Evolutionary conservation across 2,113 vertebrate genomes (phyloP), one percentile per base, ranked within the genome.

Genomic region (Dromas ardeola): DNA sequence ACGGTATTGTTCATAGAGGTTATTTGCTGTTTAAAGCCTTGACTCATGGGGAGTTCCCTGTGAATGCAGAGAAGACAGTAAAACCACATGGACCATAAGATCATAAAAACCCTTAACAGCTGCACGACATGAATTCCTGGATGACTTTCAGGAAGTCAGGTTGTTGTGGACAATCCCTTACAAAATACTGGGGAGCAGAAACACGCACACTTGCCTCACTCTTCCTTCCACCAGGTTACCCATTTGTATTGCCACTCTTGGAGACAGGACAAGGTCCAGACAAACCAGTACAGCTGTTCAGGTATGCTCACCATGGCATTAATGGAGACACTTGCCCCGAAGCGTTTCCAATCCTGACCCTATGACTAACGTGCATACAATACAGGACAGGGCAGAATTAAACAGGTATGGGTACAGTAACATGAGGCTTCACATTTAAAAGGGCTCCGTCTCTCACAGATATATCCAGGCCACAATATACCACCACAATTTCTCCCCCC

Each of bases 131-230:
- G 59, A 85, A 77, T 70, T 66, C 55, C n/a, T 59, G n/a, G n/a
- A 34, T 73, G 27, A 79, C 36, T 86, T 73, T 83, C 72, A 88
- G 59, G 42, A 83, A 77, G 72, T 61, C 69, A 45, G 15, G 36
- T 65, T 88, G 6, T 18, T 50, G 15, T 56, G 49, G 49, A 65
- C 74, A 73, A 16, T 6, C 9, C 23, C 16, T 87, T 71, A 21
- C 0, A 0, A 80, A 81, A 26, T 45, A 55, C 1, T 67, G 40
- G 34, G 50, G 26, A 86, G 21, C n/a, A 86, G 43, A 15, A 55
- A 43, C 56, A 56, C 0, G 0, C 34, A 47, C 15, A 49, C 13
- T 58, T 86, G 30, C 34, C 36, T 66, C 4, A 0, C 18, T 72
- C 43, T 88, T 67, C 43, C 70, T 62, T 77, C 62, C 22, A 32